phyloP scores from a whole-genome alignment of 2,797 vertebrate genomes.

The Chaetophractus vellerosus region DNA sequence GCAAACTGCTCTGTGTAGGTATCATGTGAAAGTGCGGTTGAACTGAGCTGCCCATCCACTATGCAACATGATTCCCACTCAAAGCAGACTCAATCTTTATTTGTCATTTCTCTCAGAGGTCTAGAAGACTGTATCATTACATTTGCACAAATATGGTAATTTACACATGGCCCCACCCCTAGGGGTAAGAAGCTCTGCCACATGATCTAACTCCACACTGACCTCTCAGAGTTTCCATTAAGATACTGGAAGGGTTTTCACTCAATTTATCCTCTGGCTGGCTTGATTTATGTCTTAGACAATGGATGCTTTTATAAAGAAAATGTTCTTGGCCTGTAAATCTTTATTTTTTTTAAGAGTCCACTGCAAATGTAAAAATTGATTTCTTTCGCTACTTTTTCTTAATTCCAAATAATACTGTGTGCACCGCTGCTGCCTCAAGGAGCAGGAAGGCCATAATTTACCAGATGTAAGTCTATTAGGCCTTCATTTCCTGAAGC shows the following conservation, averaged over 20 bases:
- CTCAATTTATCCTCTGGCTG: conserved; percentile 71
- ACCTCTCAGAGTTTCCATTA: conserved; percentile 54
- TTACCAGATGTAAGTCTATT: conserved; percentile 80
- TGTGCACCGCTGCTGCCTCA: neutral
- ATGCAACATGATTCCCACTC: neutral
- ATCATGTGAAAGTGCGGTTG: neutral
- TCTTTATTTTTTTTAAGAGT: conserved; percentile 63
- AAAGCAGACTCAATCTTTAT: conserved; percentile 59
- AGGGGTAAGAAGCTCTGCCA: neutral
- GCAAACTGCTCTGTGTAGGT: conserved; percentile 8
- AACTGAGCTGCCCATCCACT: neutral
- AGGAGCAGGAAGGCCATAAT: conserved; percentile 66
- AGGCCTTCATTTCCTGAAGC: conserved; percentile 80
- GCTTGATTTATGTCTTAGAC: conserved; percentile 63
- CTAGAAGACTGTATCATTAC: neutral
- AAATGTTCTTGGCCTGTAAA: conserved; percentile 69
- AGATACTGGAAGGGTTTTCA: conserved; percentile 69
- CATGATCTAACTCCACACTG: neutral
- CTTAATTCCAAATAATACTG: conserved; percentile 75
- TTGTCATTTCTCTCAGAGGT: conserved; percentile 38
- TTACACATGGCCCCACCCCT: neutral
- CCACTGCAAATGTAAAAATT: conserved; percentile 69
- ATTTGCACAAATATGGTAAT: neutral
- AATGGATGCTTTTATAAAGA: conserved; percentile 78
- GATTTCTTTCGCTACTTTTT: conserved; percentile 76